phyloP scores from a whole-genome alignment of 2,113 vertebrate genomes.

The Sapajus apella region DNA sequence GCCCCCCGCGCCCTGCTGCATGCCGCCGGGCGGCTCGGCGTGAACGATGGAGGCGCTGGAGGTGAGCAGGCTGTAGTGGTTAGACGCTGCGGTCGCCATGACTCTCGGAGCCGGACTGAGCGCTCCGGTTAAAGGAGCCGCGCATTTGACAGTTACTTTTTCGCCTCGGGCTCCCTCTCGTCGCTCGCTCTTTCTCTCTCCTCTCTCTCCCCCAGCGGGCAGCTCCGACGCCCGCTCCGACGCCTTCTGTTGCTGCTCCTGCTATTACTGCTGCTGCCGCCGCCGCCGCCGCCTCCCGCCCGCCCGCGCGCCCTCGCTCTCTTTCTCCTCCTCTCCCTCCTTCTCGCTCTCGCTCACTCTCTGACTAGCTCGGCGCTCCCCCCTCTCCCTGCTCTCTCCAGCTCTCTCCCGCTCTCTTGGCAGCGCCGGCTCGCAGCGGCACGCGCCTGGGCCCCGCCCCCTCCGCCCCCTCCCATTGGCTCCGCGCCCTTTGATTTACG shows the following conservation, averaged over 20 bases:
- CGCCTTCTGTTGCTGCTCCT: constrained; percentile 78
- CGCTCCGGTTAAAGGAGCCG: constrained; percentile 92
- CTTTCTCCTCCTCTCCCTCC: constrained; percentile 76
- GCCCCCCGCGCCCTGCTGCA: constrained; percentile 88
- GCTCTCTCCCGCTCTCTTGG: constrained; percentile 86
- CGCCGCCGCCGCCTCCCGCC: constrained; percentile 27
- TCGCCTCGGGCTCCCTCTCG: constrained; percentile 90
- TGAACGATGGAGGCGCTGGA: constrained; percentile 96
- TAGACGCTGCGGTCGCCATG: constrained; percentile 99
- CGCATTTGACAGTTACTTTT: constrained; percentile 97
- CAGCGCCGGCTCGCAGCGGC: constrained; percentile 89
- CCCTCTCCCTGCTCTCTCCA: constrained; percentile 81
- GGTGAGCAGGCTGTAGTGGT: constrained; percentile 97
- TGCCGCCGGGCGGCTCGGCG: constrained; percentile 91
- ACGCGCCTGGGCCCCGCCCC: constrained; percentile 91
- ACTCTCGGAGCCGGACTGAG: constrained; percentile 95
- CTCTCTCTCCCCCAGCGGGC: constrained; percentile 70
- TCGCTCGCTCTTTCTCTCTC: constrained; percentile 49
- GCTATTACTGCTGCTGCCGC: constrained; percentile 75
- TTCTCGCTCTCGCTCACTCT: constrained; percentile 65
- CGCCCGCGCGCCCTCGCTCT: constrained; percentile 61
- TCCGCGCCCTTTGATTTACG: constrained; percentile 89
- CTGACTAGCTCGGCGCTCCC: constrained; percentile 88
- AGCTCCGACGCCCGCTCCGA: constrained; percentile 79
- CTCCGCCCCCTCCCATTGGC: constrained; percentile 88